Conservation (phyloP, 37 sponge, comb jelly and placozoan genomes). For the Halichondria panicea region DNA sequence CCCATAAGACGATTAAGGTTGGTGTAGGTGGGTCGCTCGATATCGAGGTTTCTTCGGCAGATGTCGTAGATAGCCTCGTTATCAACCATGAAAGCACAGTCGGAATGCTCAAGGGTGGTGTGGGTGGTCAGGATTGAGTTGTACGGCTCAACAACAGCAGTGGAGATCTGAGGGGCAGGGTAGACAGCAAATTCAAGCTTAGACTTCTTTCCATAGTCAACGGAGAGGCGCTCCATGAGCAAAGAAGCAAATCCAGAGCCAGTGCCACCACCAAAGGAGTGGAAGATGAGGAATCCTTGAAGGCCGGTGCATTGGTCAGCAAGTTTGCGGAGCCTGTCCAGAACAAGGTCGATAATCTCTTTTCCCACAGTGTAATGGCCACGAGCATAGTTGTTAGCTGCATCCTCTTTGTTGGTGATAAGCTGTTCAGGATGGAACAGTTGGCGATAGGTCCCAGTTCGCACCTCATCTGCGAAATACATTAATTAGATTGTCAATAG, state of each 20-base stretch:
- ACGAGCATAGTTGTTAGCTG: constrained; percentile 90
- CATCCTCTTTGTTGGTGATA: constrained; percentile 82
- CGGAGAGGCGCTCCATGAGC: constrained; percentile 86
- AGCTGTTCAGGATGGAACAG: constrained; percentile 91
- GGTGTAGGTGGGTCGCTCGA: constrained; percentile 93
- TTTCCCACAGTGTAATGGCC: constrained; percentile 94
- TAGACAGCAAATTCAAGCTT: constrained; percentile 92
- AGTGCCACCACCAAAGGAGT: constrained; percentile 95
- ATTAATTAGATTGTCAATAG: not conserved
- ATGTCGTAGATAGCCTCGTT: constrained; percentile 95
- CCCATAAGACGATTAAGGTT: constrained; percentile 91
- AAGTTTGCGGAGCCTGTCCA: constrained; percentile 84
- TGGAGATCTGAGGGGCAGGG: constrained; percentile 89
- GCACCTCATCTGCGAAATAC: constrained; percentile 68
- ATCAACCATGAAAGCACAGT: constrained; percentile 96
- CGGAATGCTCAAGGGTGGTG: constrained; percentile 94
- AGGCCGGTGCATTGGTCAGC: constrained; percentile 84
- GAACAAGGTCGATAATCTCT: constrained; percentile 71
- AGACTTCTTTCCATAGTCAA: constrained; percentile 93
- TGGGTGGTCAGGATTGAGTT: constrained; percentile 96
- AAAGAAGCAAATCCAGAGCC: constrained; percentile 93
- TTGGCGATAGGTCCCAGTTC: constrained; percentile 84
- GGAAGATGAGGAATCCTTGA: constrained; percentile 87
- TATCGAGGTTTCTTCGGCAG: constrained; percentile 89
- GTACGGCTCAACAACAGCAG: constrained; percentile 93